Evolutionary conservation across 2,797 vertebrate species (phyloP), one percentile per base, ranked within the genome.

Genomic region (Hyperoplus lanceolatus): DNA sequence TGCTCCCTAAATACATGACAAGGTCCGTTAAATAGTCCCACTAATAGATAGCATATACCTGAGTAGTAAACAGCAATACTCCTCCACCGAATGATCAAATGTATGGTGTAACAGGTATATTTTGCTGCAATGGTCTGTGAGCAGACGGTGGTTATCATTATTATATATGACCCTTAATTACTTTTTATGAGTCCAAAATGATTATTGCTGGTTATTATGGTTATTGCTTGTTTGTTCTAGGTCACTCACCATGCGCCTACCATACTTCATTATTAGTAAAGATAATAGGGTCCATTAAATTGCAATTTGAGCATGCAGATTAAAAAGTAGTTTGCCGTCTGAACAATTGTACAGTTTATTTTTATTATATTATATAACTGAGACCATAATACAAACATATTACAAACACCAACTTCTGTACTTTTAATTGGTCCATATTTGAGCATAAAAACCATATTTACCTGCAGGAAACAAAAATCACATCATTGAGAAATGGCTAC

Each of bases 141-240:
- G 13, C 36, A 59, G 46, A 42, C 73, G 55, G 43, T 29, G 66
- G 69, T 76, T 84, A 81, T 66, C 79, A 58, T 68, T 38, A 18
- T 62, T 72, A 83, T 29, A 73, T 80, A 75, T 70, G 55, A 72
- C 51, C 79, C 10, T 73, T 70, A 62, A 85, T 84, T 51, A 73
- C 29, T 68, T 77, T 87, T 89, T 81, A 86, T 58, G 74, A 66
- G 46, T 68, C 57, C 46, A 50, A 70, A 70, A 89, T 83, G 8
- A 64, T 81, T n/a, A n/a, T n/a, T n/a, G n/a, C n/a, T n/a, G n/a
- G n/a, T n/a, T n/a, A n/a, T n/a, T n/a, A n/a, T n/a, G n/a, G 75
- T 77, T 77, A 86, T 74, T 79, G 51, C 77, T 79, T 82, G 66
- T 87, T 83, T 81, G 62, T 2, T 62, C 61, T 67, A 46, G 18